Base-by-base conservation (phyloP, 2,888 invertebrate species). In the Amiota communis region DNA sequence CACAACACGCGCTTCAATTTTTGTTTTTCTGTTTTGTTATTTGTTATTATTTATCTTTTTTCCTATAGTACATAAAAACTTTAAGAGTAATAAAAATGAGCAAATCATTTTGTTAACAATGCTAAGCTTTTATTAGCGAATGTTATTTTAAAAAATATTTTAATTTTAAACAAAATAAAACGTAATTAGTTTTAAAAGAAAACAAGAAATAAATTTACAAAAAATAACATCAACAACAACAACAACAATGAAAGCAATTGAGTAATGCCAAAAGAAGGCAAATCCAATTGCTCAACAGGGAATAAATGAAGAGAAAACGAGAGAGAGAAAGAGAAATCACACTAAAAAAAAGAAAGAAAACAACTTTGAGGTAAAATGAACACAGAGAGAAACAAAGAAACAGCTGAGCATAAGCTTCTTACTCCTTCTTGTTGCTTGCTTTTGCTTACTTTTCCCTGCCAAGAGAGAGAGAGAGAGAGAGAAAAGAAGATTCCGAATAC, bases 241-340 rank as follows among this genome's bases (percentile, higher is more conserved):
- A 53, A 53, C n/a, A 53, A 51, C n/a, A n/a, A n/a, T 10, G 23
- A 68, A 11, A 68, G 17, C 20, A 49, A 67, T 20, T 68, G 51
- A 68, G 67, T 23, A 68, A 51, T 68, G 51, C 49, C 63, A 63
- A 46, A 63, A 63, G 36, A 59, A 51, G 36, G 36, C 6, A 36
- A 36, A 6, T 36, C 6, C 36, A 36, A 36, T 36, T 36, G 36
- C 8, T 36, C n/a, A 51, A 8, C 53, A 51, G 13, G n/a, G 13
- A n/a, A 13, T 51, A n/a, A 51, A 51, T 51, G 51, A 51, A n/a
- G 51, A n/a, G 4, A 51, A 13, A 10, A 4, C 15, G 11, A 59
- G 59, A 20, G 20, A 59, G 59, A 20, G 59, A n/a, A 20, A 59
- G 59, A 59, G 53, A n/a, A 59, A 59, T 20, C 6, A 6, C 1